Evolutionary conservation across 2,797 vertebrate species (phyloP).

Genomic region (Falco concolor): DNA sequence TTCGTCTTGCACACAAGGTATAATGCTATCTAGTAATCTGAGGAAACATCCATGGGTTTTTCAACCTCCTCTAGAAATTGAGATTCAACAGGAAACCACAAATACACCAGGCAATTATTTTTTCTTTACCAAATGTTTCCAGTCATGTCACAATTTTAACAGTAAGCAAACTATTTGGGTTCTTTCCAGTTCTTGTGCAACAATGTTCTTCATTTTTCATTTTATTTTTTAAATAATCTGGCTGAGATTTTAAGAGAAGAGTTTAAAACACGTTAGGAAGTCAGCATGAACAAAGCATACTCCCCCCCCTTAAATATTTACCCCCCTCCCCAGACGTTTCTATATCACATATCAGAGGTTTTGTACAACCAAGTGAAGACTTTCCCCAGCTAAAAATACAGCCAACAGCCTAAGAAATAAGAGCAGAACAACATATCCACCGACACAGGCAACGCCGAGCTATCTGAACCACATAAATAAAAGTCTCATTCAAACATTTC

Average conservation of each 20-base stretch:
- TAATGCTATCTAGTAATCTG: slow-evolving; percentile 64
- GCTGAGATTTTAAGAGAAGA: slow-evolving; percentile 11
- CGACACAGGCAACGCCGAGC: neutral
- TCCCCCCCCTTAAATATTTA: neutral
- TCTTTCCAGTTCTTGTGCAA: slow-evolving; percentile 49
- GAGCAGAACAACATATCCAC: slow-evolving; percentile 14
- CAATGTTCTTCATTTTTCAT: slow-evolving; percentile 35
- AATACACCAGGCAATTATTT: slow-evolving; percentile 57
- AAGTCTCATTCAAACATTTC: slow-evolving; percentile 54
- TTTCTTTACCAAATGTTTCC: slow-evolving; percentile 57
- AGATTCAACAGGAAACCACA: slow-evolving; percentile 62
- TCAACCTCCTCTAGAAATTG: slow-evolving; percentile 47
- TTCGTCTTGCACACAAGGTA: slow-evolving; percentile 42
- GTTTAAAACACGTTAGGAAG: slow-evolving; percentile 29
- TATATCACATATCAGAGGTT: neutral
- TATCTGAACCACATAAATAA: slow-evolving; percentile 48
- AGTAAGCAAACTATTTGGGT: slow-evolving; percentile 54
- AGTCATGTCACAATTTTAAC: slow-evolving; percentile 56
- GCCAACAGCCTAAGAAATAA: neutral
- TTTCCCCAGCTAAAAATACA: slow-evolving; percentile 45
- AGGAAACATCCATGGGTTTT: slow-evolving; percentile 54
- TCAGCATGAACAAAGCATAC: neutral
- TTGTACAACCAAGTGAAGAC: slow-evolving; percentile 2
- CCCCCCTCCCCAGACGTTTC: neutral
- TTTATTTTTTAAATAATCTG: slow-evolving; percentile 28